Evolutionary conservation across 2,113 vertebrate genomes (phyloP).

Genomic region (Pogona vitticeps): DNA sequence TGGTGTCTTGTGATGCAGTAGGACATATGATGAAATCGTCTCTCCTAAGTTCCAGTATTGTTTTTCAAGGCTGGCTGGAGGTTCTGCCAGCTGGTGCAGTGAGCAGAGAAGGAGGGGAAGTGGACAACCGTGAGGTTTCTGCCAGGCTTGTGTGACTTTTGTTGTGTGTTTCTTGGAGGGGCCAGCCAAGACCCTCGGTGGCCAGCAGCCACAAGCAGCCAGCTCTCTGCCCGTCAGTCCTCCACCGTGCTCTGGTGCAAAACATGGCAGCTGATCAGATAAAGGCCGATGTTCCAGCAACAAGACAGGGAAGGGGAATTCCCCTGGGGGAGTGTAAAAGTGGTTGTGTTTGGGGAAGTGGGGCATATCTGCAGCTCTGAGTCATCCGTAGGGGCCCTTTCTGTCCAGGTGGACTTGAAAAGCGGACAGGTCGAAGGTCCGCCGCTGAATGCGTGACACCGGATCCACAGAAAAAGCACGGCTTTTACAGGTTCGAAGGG

Average conservation of each 20-base stretch:
- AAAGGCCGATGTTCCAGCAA: background rate
- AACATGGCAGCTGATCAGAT: no score
- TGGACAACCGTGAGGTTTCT: background rate
- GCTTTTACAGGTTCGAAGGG: no score
- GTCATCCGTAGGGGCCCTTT: no score
- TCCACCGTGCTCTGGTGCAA: background rate
- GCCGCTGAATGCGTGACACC: background rate
- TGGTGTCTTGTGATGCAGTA: background rate
- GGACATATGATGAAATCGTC: background rate
- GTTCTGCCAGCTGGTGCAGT: conserved; percentile 5
- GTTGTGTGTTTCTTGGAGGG: background rate
- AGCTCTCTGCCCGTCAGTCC: background rate
- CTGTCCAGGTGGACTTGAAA: background rate
- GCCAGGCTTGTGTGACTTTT: background rate
- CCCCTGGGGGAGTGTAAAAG: background rate
- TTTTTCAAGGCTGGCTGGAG: background rate
- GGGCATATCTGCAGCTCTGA: no score
- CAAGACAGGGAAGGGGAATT: background rate
- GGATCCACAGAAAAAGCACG: background rate
- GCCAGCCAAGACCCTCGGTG: background rate
- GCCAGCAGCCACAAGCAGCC: background rate
- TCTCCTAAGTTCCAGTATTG: background rate
- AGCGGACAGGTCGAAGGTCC: no score
- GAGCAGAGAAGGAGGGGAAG: background rate
- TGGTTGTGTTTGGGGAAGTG: background rate